Evolutionary conservation across 2,113 vertebrate species (phyloP).

Genomic region (Clarias magur): DNA sequence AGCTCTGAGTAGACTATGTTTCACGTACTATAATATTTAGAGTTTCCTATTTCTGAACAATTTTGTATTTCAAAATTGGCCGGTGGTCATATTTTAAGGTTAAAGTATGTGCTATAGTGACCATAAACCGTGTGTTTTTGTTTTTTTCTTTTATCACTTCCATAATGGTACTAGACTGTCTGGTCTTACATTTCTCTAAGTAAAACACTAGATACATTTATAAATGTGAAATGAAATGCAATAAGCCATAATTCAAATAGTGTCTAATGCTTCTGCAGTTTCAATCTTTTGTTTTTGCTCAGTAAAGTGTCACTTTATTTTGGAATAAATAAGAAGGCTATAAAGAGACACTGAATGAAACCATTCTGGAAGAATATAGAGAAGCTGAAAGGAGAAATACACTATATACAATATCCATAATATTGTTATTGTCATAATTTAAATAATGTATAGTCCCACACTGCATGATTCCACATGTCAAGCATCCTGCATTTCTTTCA

Average conservation of each 20-base stretch:
- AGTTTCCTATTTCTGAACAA: too few species aligned
- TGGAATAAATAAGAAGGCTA: not conserved
- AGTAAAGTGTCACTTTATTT: not conserved
- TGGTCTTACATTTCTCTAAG: not conserved
- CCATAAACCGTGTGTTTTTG: too few species aligned
- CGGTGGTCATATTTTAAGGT: too few species aligned
- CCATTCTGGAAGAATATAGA: not conserved
- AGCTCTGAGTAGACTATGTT: too few species aligned
- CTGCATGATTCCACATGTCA: not conserved
- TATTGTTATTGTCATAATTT: not conserved
- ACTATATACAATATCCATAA: not conserved
- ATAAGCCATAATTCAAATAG: not conserved
- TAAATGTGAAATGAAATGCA: not conserved
- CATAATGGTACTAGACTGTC: not conserved
- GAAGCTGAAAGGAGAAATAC: not conserved
- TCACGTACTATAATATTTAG: too few species aligned
- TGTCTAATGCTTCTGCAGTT: not conserved
- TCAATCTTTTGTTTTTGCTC: not conserved
- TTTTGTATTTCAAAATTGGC: too few species aligned
- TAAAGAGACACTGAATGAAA: not conserved
- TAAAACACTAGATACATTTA: not conserved
- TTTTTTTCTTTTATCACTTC: not conserved
- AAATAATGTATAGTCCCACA: not conserved
- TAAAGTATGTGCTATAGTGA: too few species aligned
- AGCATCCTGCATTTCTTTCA: not conserved